These are phyloP conservation scores for Poecilia wingei DNA, from an alignment of 2,797 vertebrate genomes.

Conservation along the genomic window DNA sequence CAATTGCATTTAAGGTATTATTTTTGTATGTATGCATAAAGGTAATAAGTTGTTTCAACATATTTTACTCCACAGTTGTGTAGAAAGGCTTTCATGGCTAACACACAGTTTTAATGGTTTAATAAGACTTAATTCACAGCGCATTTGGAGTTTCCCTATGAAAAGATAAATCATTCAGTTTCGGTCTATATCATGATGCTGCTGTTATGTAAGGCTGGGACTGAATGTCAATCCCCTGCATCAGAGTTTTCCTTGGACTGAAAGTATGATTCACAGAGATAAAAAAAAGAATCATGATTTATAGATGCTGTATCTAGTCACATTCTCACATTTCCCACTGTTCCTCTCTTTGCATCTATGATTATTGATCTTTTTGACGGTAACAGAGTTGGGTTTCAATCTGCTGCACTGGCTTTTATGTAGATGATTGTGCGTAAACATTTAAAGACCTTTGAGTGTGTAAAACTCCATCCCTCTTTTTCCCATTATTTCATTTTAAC, in stretches of 20 bases:
- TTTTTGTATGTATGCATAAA: not conserved
- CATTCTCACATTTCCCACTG: conserved; percentile 10
- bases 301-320: conserved; percentile 4
- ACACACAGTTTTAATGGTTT: not conserved
- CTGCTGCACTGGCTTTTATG: not conserved
- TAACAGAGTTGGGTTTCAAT: conserved; percentile 9
- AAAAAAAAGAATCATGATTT: conserved; percentile 7
- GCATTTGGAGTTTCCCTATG: not conserved
- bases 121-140: not conserved
- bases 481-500: not conserved
- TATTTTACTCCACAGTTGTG: not conserved
- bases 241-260: conserved; percentile 16
- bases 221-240: conserved; percentile 16
- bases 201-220: conserved; percentile 16
- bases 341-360: conserved; percentile 8
- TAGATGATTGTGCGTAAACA: conserved; percentile 3
- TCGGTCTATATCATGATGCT: conserved; percentile 4
- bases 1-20: not conserved
- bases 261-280: conserved; percentile 29
- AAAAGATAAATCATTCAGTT: not conserved
- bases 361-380: conserved; percentile 44
- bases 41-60: not conserved
- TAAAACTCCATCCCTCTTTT: not conserved
- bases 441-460: not conserved
- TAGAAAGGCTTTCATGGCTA: not conserved